A percentile compares a stretch with the other conserved stretches of the same genome.
These are phyloP conservation scores for Ornithoptera alexandrae DNA, from an alignment of 2,888 invertebrate genomes.

Conservation along the genomic window DNA sequence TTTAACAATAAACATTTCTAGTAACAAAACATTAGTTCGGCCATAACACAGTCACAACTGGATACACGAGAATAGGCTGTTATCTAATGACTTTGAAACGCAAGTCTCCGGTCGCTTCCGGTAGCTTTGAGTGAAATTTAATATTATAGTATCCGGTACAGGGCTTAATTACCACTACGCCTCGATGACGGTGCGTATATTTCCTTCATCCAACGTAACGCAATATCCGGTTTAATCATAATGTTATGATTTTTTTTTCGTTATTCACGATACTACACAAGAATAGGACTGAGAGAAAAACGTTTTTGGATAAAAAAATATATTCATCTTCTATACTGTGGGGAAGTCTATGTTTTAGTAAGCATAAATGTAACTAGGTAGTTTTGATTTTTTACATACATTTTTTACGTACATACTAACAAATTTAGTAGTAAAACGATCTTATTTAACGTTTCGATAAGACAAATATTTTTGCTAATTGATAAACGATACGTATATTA, in stretches of 20 bases:
- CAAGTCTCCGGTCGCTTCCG: conserved; percentile 16
- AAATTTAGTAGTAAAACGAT: too few species aligned
- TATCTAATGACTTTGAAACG: conserved; percentile 25
- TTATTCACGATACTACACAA: neutral
- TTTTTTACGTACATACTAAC: too few species aligned
- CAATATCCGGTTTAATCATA: neutral
- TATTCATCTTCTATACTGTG: too few species aligned
- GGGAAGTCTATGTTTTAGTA: too few species aligned
- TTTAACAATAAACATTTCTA: neutral
- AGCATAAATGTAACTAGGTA: too few species aligned
- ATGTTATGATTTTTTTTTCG: neutral
- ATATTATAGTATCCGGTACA: conserved; percentile 20
- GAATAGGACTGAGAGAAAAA: neutral
- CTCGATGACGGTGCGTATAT: neutral
- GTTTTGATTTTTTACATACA: too few species aligned
- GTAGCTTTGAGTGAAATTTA: conserved; percentile 17
- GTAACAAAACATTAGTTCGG: neutral
- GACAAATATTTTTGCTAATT: too few species aligned
- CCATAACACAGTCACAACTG: neutral
- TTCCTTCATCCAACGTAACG: neutral
- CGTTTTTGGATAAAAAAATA: too few species aligned
- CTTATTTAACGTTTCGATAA: too few species aligned
- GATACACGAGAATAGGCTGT: conserved; percentile 2
- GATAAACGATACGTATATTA: too few species aligned
- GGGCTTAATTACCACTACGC: conserved; percentile 17